Evolutionary conservation across 2,113 vertebrate species (phyloP).

Genomic region (Rallus limicola): DNA sequence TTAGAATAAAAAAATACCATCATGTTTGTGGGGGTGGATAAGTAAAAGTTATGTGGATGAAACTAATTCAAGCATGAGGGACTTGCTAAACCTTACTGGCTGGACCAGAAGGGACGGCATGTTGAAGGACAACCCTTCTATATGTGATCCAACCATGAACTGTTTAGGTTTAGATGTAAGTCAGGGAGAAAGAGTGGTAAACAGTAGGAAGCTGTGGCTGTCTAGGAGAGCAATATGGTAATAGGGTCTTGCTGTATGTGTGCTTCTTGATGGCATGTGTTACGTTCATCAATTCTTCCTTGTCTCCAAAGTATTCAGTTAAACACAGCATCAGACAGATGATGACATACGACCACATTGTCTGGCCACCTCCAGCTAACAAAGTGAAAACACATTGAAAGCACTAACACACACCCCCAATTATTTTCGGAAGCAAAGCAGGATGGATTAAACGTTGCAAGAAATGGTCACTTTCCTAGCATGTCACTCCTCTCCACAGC

Average conservation of each 20-base stretch:
- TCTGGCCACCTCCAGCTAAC: neutral
- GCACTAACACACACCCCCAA: too few relatives aligned
- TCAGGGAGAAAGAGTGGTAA: neutral
- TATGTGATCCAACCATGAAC: neutral
- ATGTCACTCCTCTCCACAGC: neutral
- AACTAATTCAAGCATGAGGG: neutral
- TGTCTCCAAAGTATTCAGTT: neutral
- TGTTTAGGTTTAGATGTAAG: neutral
- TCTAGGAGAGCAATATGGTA: neutral
- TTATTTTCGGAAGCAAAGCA: neutral
- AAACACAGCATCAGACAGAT: neutral
- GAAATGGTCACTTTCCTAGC: neutral
- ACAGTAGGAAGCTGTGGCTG: neutral
- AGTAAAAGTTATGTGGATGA: neutral
- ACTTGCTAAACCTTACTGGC: neutral
- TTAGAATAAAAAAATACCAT: neutral
- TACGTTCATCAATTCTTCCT: neutral
- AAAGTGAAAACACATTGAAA: neutral
- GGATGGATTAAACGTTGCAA: neutral
- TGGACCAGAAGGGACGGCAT: neutral
- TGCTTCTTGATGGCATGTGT: neutral
- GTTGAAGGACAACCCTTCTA: neutral
- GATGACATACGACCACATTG: neutral
- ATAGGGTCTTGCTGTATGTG: neutral
- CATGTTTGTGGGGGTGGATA: neutral